Percentiles rank a stretch among this genome's conserved stretches.
Conservation (phyloP, 2,888 invertebrate species). For the Axea sp. region DNA sequence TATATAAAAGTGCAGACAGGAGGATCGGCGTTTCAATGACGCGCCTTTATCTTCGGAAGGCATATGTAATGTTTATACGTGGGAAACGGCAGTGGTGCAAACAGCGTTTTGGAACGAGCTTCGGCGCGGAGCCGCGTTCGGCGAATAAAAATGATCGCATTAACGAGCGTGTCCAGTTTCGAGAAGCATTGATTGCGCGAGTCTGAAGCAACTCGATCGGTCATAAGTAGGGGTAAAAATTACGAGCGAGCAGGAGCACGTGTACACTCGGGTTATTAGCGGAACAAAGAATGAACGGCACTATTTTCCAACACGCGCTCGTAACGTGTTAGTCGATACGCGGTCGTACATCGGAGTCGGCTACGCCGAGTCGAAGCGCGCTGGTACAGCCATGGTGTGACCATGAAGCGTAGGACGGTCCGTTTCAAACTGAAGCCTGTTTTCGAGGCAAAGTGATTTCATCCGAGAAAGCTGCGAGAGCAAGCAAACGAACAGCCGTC, state of each 20-base stretch:
- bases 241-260: conserved; percentile 2
- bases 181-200: too few relatives aligned
- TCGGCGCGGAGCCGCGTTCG: too few relatives aligned
- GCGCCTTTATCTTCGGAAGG: too few relatives aligned
- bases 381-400: conserved; percentile 67
- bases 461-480: conserved; percentile 65
- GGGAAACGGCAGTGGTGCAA: too few relatives aligned
- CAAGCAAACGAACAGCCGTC: conserved; percentile 44
- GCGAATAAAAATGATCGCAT: too few relatives aligned
- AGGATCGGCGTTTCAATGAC: too few relatives aligned
- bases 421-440: conserved; percentile 75
- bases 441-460: conserved; percentile 43
- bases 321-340: background rate
- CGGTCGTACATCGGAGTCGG: conserved; percentile 51
- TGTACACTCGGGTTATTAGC: conserved; percentile 11
- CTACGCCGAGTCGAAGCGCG: conserved; percentile 64
- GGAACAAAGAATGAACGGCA: conserved; percentile 31
- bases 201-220: too few relatives aligned
- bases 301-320: conserved; percentile 2
- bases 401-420: conserved; percentile 77
- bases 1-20: too few relatives aligned
- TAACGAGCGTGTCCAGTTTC: too few relatives aligned
- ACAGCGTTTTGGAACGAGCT: too few relatives aligned
- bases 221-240: background rate
- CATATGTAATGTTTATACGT: too few relatives aligned